Conservation (phyloP, 2,797 vertebrate genomes). For the Cuculus canorus region DNA sequence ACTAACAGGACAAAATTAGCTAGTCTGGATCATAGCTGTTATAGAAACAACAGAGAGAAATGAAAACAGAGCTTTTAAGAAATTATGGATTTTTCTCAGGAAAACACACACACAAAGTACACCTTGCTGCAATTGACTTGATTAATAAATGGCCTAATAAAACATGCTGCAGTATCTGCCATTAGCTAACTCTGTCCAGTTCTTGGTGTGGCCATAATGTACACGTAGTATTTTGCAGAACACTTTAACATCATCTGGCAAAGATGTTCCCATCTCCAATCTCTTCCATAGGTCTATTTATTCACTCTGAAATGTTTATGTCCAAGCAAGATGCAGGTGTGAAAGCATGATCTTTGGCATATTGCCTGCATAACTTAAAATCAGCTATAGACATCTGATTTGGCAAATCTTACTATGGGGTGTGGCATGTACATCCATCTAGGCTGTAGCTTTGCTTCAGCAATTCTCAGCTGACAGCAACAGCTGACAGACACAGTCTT, state of each 20-base stretch:
- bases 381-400: background rate
- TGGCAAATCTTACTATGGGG: background rate
- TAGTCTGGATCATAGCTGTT: slow-evolving; percentile 1
- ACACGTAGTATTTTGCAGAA: background rate
- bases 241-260: background rate
- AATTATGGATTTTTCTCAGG: slow-evolving; percentile 9
- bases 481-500: background rate
- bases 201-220: background rate
- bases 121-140: background rate
- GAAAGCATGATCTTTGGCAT: background rate
- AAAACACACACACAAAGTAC: background rate
- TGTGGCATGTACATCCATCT: background rate
- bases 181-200: background rate
- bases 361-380: background rate
- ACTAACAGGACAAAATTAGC: slow-evolving; percentile 26
- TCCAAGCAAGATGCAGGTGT: background rate
- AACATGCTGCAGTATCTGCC: background rate
- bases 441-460: background rate
- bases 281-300: background rate
- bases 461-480: background rate
- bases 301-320: background rate
- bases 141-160: slow-evolving; percentile 23
- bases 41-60: slow-evolving; percentile 14
- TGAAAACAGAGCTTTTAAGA: slow-evolving; percentile 38
- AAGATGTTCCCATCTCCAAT: background rate